Evolutionary conservation across 1,140 invertebrate genomes (phyloP).

Genomic region (Drosophila navojoa): DNA sequence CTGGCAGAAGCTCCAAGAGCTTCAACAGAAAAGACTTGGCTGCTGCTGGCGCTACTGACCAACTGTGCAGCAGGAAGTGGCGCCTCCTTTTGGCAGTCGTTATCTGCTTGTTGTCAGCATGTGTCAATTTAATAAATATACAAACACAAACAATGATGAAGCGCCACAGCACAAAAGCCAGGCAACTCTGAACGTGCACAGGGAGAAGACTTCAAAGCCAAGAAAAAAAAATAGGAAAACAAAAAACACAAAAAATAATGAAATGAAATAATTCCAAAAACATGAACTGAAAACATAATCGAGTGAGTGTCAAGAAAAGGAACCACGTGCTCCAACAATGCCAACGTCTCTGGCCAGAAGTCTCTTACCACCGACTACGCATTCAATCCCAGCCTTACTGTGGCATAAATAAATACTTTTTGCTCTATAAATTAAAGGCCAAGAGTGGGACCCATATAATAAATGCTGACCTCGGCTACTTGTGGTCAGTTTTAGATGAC

Average conservation of each 20-base stretch:
- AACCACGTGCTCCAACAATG: slow-evolving; percentile 45
- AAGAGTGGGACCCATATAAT: not conserved
- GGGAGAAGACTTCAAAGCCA: slow-evolving; percentile 57
- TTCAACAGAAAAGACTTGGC: slow-evolving; percentile 4
- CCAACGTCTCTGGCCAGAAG: slow-evolving; percentile 5
- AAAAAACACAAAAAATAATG: slow-evolving; percentile 37
- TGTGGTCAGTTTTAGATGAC: no score
- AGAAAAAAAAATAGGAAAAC: slow-evolving; percentile 24
- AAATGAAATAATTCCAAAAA: slow-evolving; percentile 82
- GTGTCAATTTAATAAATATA: slow-evolving; percentile 78
- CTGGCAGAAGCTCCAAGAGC: slow-evolving; percentile 46
- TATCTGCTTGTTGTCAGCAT: slow-evolving; percentile 71
- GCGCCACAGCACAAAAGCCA: slow-evolving; percentile 28
- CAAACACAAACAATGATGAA: slow-evolving; percentile 76
- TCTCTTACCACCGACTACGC: slow-evolving; percentile 11
- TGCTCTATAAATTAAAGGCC: not conserved
- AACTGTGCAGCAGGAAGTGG: not conserved
- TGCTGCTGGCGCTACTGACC: slow-evolving; percentile 36
- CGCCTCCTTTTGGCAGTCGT: slow-evolving; percentile 43
- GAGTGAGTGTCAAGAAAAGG: slow-evolving; percentile 74
- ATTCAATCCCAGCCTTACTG: not conserved
- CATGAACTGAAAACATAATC: slow-evolving; percentile 81
- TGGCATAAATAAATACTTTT: not conserved
- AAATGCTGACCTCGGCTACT: no score
- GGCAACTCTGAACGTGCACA: slow-evolving; percentile 12